These are phyloP conservation scores for Nymphalis polychloros DNA, from an alignment of 2,888 invertebrate species.

Conservation along the genomic window DNA sequence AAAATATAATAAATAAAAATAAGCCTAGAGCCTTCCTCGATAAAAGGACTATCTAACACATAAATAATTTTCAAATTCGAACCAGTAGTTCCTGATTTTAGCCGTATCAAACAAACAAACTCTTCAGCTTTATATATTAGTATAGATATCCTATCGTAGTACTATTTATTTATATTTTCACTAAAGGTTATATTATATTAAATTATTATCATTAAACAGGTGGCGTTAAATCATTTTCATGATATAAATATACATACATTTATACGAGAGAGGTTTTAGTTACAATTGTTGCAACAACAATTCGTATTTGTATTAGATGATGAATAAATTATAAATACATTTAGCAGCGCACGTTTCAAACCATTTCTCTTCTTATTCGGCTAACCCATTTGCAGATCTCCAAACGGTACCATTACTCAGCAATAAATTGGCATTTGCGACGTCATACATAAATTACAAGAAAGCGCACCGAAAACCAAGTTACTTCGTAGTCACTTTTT, in stretches of 20 bases:
- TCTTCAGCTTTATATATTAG: too few species aligned
- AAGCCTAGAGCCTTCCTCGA: too few species aligned
- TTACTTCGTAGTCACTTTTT: conserved; percentile 72
- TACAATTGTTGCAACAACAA: conserved; percentile 65
- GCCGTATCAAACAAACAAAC: too few species aligned
- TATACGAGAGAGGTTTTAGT: conserved; percentile 21
- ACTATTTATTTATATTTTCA: too few species aligned
- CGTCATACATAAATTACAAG: conserved; percentile 80
- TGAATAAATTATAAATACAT: conserved; percentile 81
- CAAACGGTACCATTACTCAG: conserved; percentile 80
- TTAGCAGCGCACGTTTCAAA: conserved; percentile 73
- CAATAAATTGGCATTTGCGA: conserved; percentile 81
- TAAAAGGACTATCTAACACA: too few species aligned
- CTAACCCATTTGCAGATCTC: conserved; percentile 80
- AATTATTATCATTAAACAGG: too few species aligned
- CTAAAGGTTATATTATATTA: too few species aligned
- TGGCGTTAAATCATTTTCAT: neutral
- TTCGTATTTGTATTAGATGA: conserved; percentile 72
- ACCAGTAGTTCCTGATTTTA: too few species aligned
- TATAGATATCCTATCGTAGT: too few species aligned
- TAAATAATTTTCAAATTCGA: too few species aligned
- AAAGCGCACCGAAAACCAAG: conserved; percentile 72
- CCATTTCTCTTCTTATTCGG: conserved; percentile 79
- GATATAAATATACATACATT: conserved; percentile 6
- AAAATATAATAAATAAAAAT: too few species aligned